Evolutionary conservation across 2,113 vertebrate genomes (phyloP).

Genomic region (Lepidiolamprologus cunningtoni): DNA sequence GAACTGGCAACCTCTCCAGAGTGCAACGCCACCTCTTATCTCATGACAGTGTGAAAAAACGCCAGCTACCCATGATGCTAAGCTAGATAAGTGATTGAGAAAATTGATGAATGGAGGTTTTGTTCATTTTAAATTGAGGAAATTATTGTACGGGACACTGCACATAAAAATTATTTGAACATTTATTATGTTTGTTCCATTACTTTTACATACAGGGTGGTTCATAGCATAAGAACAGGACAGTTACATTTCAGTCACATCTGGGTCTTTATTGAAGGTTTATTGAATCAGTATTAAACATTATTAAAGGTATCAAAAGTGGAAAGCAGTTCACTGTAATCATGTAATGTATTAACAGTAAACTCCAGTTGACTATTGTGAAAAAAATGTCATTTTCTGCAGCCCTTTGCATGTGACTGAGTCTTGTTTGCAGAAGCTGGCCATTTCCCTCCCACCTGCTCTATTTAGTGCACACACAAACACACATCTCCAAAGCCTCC

Average conservation of each 20-base stretch:
- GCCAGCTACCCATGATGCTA: not conserved
- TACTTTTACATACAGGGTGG: not conserved
- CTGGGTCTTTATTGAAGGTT: not conserved
- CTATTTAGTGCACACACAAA: not conserved
- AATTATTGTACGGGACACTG: not conserved
- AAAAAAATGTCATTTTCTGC: not conserved
- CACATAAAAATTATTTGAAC: not conserved
- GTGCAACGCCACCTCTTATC: not conserved
- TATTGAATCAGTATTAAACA: not conserved
- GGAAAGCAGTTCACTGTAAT: not conserved
- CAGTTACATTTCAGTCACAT: not conserved
- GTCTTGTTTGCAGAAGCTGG: constrained; percentile 47
- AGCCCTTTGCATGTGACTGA: constrained; percentile 1
- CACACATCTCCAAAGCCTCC: not conserved
- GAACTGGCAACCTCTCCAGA: not conserved
- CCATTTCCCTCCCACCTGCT: not conserved
- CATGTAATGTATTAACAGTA: not conserved
- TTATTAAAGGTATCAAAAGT: not conserved
- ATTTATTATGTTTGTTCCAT: not conserved
- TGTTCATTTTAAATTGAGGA: not conserved
- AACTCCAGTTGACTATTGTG: not conserved
- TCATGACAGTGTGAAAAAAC: too few relatives aligned
- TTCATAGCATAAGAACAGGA: not conserved
- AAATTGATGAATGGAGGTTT: not conserved
- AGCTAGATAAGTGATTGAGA: not conserved